A percentile compares a stretch with the other conserved stretches of the same genome.
Evolutionary conservation across 2,888 invertebrate genomes (phyloP).

Genomic region (Tiliacea aurago): DNA sequence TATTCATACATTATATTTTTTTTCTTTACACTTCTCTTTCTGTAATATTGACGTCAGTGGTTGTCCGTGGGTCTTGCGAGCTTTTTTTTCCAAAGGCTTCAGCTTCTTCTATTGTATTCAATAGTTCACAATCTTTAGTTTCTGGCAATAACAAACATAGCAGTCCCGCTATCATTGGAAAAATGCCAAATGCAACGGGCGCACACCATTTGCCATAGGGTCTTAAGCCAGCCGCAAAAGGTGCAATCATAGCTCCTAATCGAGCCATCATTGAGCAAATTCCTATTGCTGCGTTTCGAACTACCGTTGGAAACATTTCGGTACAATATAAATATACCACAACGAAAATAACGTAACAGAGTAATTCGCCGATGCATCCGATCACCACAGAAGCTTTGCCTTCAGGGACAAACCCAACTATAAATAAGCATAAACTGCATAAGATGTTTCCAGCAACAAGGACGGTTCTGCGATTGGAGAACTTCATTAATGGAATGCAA

Average conservation of each 20-base stretch:
- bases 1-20: not conserved
- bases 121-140: constrained; percentile 93
- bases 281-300: constrained; percentile 96
- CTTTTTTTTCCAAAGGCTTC: constrained; percentile 85
- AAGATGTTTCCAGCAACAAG: constrained; percentile 90
- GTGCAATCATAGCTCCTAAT: constrained; percentile 95
- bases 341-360: constrained; percentile 94
- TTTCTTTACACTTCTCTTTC: constrained; percentile 27
- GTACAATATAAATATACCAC: constrained; percentile 95
- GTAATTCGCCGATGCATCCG: constrained; percentile 94
- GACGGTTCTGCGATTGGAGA: constrained; percentile 91
- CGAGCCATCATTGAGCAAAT: constrained; percentile 96
- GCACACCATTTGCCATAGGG: constrained; percentile 91
- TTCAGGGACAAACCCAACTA: constrained; percentile 90
- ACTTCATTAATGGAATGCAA: constrained; percentile 91
- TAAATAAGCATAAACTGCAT: constrained; percentile 91
- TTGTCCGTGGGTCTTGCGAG: constrained; percentile 18
- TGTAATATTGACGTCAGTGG: constrained; percentile 15
- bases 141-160: constrained; percentile 93
- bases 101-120: constrained; percentile 94
- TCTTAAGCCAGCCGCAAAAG: constrained; percentile 93
- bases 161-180: constrained; percentile 92
- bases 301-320: constrained; percentile 96
- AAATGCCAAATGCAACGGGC: constrained; percentile 93
- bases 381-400: constrained; percentile 88